Conservation (phyloP, 2,888 invertebrate species). For the Heliconius erato region DNA sequence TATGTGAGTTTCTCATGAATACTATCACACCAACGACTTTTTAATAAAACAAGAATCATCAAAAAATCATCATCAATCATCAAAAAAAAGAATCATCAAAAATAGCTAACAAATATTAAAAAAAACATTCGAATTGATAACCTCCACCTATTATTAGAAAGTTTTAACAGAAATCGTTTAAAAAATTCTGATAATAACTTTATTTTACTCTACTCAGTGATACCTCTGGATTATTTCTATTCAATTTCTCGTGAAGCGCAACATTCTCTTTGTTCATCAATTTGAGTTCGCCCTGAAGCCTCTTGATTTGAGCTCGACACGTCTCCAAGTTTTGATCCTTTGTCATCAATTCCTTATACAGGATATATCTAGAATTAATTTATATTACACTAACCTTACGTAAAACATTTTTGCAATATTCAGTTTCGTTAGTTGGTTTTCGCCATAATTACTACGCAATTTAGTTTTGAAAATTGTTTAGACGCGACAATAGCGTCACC, state of each 20-base stretch:
- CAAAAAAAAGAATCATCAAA: no score
- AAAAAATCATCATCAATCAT: no score
- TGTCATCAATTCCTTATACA: conserved; percentile 87
- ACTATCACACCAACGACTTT: no score
- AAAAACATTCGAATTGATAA: no score
- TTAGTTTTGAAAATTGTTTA: conserved; percentile 10
- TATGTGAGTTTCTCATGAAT: no score
- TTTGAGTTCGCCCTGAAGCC: conserved; percentile 88
- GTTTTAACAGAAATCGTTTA: no score
- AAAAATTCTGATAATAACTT: not conserved
- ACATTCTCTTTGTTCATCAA: conserved; percentile 87
- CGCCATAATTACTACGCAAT: conserved; percentile 13
- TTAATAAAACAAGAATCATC: no score
- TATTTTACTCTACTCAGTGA: not conserved
- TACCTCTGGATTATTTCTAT: conserved; percentile 74
- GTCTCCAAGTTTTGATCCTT: conserved; percentile 88
- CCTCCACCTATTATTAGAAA: no score
- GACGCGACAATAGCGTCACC: conserved; percentile 14
- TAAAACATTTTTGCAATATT: conserved; percentile 60
- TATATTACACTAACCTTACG: conserved; percentile 60
- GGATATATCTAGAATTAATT: conserved; percentile 82
- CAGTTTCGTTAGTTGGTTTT: conserved; percentile 28
- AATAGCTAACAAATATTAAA: no score
- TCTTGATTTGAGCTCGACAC: conserved; percentile 86
- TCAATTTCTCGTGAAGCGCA: conserved; percentile 84